phyloP scores from a whole-genome alignment of 2,113 vertebrate species.

The Actinemys pallida region DNA sequence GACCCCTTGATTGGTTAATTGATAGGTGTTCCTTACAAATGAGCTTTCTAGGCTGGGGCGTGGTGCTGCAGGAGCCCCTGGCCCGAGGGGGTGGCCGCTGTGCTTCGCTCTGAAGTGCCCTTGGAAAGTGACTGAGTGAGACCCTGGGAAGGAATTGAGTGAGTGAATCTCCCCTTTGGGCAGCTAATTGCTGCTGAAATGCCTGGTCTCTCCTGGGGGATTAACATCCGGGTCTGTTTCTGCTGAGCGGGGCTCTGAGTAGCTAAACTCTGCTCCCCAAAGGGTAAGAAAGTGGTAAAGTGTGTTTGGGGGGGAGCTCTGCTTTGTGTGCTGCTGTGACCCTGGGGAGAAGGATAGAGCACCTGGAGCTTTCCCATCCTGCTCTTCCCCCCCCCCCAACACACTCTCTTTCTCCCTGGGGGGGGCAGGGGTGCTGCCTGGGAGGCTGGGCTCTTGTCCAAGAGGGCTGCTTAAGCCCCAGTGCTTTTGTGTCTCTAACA shows the following conservation, averaged over 20 bases:
- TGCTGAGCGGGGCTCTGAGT: not conserved
- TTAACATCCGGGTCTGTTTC: not conserved
- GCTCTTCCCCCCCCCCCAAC: fast-evolving
- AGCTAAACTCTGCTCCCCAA: not conserved
- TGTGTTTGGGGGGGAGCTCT: not conserved
- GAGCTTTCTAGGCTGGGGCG: not conserved
- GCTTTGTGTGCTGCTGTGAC: not conserved
- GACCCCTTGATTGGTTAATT: not conserved
- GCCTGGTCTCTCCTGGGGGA: not conserved
- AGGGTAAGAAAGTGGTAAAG: not conserved
- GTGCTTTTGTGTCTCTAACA: not conserved
- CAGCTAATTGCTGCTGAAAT: not conserved
- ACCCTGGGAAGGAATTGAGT: not conserved
- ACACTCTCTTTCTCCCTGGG: not conserved
- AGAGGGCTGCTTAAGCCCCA: not conserved
- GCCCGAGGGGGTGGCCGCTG: too few relatives aligned
- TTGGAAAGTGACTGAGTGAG: not conserved
- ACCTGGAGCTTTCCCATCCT: not conserved
- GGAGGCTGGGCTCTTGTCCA: too few relatives aligned
- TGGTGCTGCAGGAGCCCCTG: not conserved
- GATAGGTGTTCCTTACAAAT: slow-evolving; percentile 22
- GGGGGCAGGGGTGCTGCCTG: too few relatives aligned
- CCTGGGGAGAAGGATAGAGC: fast-evolving
- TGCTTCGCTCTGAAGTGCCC: not conserved
- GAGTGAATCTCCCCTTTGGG: not conserved